These are phyloP conservation scores for Cryptotermes secundus DNA, from an alignment of 1,140 invertebrate species.

Conservation along the genomic window DNA sequence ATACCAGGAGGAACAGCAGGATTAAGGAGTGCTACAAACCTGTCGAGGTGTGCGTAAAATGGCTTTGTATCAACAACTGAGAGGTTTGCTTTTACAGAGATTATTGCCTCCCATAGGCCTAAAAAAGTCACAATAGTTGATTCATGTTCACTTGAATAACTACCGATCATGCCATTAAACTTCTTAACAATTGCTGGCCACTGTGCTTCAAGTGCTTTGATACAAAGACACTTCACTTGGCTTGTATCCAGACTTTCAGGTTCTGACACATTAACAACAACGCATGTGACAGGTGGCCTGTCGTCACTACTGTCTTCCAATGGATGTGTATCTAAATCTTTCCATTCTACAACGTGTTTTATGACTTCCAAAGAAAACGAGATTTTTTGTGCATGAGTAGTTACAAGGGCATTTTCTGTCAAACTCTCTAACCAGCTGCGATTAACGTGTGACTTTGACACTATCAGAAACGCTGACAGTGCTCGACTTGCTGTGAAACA, in stretches of 20 bases:
- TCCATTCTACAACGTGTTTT: conserved; percentile 83
- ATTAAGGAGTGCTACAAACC: conserved; percentile 72
- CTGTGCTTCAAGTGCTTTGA: conserved; percentile 78
- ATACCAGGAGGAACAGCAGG: conserved; percentile 73
- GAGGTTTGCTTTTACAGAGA: conserved; percentile 86
- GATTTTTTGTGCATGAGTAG: conserved; percentile 71
- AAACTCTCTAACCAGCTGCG: conserved; percentile 73
- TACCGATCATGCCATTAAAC: conserved; percentile 53
- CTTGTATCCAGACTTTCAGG: conserved; percentile 74
- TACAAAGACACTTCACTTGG: conserved; percentile 79
- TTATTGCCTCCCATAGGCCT: conserved; percentile 85
- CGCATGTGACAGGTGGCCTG: conserved; percentile 51
- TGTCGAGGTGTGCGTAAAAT: conserved; percentile 81
- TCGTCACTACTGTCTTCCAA: conserved; percentile 64
- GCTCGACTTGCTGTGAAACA: conserved; percentile 77
- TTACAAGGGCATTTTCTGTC: conserved; percentile 52
- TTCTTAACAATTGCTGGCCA: conserved; percentile 73
- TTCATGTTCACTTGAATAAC: conserved; percentile 51
- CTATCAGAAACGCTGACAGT: conserved; percentile 77
- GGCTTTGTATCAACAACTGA: conserved; percentile 85
- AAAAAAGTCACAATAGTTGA: conserved; percentile 73
- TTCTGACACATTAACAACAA: conserved; percentile 68
- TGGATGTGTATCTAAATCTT: conserved; percentile 78
- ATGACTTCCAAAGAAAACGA: conserved; percentile 81
- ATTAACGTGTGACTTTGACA: conserved; percentile 77